These are phyloP conservation scores for Ceyx erithaca DNA, from an alignment of 2,797 vertebrate genomes.

Conservation along the genomic window DNA sequence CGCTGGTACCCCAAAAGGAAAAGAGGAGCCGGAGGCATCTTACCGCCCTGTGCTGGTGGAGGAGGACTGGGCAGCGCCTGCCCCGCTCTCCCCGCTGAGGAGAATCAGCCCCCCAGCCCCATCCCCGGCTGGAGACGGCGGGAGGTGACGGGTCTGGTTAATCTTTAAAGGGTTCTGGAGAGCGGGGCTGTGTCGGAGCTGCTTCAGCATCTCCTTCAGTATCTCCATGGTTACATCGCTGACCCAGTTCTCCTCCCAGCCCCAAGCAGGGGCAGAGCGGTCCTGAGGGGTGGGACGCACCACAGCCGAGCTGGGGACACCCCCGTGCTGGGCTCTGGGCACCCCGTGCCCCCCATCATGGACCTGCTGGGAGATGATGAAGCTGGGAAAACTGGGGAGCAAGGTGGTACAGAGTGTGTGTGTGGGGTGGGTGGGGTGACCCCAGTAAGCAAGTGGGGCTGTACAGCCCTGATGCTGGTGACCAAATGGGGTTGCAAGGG, in stretches of 20 bases:
- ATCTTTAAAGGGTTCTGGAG: conserved; percentile 62
- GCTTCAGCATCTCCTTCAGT: conserved; percentile 80
- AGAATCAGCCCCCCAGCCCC: conserved; percentile 3
- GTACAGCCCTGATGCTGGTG: neutral
- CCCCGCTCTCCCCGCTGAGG: neutral
- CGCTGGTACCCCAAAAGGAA: neutral
- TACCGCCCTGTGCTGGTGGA: conserved; percentile 10
- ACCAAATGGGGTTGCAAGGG: accelerated
- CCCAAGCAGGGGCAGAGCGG: conserved; percentile 6
- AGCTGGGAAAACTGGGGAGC: neutral
- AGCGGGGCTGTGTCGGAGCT: conserved; percentile 58
- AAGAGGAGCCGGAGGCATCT: neutral
- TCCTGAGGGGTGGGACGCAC: neutral
- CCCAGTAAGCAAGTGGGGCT: neutral
- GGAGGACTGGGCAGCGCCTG: neutral
- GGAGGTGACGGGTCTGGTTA: conserved; percentile 27
- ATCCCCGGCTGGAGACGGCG: neutral
- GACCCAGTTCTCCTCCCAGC: conserved; percentile 82
- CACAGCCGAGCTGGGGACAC: neutral
- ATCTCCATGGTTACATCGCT: conserved; percentile 83
- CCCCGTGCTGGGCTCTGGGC: neutral
- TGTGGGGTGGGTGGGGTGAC: neutral
- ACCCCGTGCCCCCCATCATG: accelerated
- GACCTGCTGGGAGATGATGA: neutral
- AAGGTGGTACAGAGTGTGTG: neutral